These are phyloP conservation scores for Apteryx mantelli DNA, from an alignment of 2,113 vertebrate species.

Conservation along the genomic window DNA sequence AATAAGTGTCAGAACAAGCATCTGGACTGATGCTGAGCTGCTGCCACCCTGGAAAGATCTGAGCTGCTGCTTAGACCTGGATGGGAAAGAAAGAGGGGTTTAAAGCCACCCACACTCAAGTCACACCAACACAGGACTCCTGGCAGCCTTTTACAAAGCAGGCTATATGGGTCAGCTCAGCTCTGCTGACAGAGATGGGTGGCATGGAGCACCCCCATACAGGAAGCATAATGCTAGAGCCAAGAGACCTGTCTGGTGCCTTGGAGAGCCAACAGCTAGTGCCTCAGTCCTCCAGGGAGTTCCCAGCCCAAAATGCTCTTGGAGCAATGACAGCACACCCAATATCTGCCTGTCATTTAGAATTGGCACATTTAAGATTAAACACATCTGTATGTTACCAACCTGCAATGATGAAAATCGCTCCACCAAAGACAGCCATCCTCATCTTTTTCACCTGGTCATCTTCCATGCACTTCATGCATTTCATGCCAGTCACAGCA, in stretches of 20 bases:
- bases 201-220: not conserved
- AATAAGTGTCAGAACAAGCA: not conserved
- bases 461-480: conserved; percentile 88
- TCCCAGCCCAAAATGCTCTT: not conserved
- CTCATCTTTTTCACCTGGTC: conserved; percentile 80
- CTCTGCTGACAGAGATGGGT: not conserved
- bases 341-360: not conserved
- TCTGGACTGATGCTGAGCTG: not conserved
- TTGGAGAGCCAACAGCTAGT: not conserved
- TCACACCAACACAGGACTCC: not conserved
- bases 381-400: not conserved
- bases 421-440: conserved; percentile 82
- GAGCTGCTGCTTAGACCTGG: not conserved
- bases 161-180: not conserved
- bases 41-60: not conserved
- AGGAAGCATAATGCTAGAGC: not conserved
- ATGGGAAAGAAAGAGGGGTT: not conserved
- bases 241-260: not conserved
- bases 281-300: not conserved
- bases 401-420: conserved; percentile 87
- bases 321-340: not conserved
- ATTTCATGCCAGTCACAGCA: conserved; percentile 88
- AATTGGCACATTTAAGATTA: not conserved
- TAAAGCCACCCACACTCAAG: not conserved
- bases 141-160: not conserved